Evolutionary conservation across 2,888 invertebrate genomes (phyloP).

Genomic region (Mongoloraphidia duomilia): DNA sequence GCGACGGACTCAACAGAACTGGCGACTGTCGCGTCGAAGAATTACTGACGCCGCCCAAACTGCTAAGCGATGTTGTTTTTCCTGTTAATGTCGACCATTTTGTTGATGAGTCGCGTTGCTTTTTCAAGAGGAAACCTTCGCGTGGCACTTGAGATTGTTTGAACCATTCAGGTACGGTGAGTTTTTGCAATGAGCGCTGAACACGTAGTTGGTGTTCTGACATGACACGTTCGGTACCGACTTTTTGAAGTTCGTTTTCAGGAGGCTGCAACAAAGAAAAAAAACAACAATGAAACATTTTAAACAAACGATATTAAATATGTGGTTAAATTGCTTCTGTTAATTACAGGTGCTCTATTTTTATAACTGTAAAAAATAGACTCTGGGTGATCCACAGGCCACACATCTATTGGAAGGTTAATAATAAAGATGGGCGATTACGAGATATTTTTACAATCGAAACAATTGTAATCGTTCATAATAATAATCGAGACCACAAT

Average conservation of each 20-base stretch:
- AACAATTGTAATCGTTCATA: too few relatives aligned
- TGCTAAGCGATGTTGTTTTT: slow-evolving; percentile 76
- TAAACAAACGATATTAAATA: too few relatives aligned
- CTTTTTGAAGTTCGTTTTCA: slow-evolving; percentile 86
- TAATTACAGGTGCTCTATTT: too few relatives aligned
- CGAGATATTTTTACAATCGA: too few relatives aligned
- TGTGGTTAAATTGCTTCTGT: too few relatives aligned
- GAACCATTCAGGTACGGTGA: slow-evolving; percentile 93
- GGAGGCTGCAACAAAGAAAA: slow-evolving; percentile 56
- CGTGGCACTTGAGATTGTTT: slow-evolving; percentile 54
- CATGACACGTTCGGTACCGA: slow-evolving; percentile 63
- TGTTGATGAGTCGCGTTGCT: slow-evolving; percentile 47
- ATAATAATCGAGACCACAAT: too few relatives aligned
- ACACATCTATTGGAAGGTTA: too few relatives aligned
- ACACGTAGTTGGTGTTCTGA: slow-evolving; percentile 91
- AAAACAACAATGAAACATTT: background rate
- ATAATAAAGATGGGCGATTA: too few relatives aligned
- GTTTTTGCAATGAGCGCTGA: slow-evolving; percentile 81
- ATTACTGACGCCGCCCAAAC: slow-evolving; percentile 37
- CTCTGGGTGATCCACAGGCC: too few relatives aligned
- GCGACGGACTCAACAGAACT: slow-evolving; percentile 27
- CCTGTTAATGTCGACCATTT: slow-evolving; percentile 28
- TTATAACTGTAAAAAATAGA: too few relatives aligned
- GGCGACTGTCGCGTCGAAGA: slow-evolving; percentile 21
- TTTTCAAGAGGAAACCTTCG: slow-evolving; percentile 69